Evolutionary conservation across 1,140 invertebrate genomes (phyloP).

Genomic region (Cydia strobilella): DNA sequence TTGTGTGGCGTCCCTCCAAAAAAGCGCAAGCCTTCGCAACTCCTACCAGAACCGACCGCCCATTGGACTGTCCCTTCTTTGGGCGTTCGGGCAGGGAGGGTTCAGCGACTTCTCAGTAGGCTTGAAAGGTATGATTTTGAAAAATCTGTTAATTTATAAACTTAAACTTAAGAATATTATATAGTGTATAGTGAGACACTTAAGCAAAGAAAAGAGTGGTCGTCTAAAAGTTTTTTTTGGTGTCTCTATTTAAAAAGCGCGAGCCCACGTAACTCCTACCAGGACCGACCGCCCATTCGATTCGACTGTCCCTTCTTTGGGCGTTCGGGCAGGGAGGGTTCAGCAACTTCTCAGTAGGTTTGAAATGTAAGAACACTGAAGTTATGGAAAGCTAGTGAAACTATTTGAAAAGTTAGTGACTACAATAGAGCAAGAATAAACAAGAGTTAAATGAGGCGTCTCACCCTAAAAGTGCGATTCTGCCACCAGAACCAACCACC

Average conservation of each 20-base stretch:
- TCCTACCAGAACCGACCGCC: slow-evolving; percentile 90
- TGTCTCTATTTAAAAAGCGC: slow-evolving; percentile 83
- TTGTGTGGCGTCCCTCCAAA: slow-evolving; percentile 82
- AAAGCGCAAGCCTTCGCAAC: slow-evolving; percentile 83
- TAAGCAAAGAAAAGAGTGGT: too few species aligned
- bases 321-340: slow-evolving; percentile 87
- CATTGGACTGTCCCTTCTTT: slow-evolving; percentile 88
- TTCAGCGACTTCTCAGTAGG: slow-evolving; percentile 84
- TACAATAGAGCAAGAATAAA: too few species aligned
- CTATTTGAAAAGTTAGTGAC: neutral
- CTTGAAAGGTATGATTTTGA: slow-evolving; percentile 81
- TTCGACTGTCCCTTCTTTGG: slow-evolving; percentile 90
- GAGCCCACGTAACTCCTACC: slow-evolving; percentile 86
- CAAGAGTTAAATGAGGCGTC: too few species aligned
- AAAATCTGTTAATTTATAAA: neutral
- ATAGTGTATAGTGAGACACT: too few species aligned
- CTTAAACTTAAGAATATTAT: too few species aligned
- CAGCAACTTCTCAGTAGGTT: slow-evolving; percentile 84
- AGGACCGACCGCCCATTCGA: slow-evolving; percentile 85
- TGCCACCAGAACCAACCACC: too few species aligned
- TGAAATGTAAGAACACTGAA: slow-evolving; percentile 81
- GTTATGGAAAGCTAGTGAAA: too few species aligned
- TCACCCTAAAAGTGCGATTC: too few species aligned
- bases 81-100: slow-evolving; percentile 89
- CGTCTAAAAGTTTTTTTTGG: slow-evolving; percentile 79